phyloP scores from a whole-genome alignment of 2,113 vertebrate genomes.

The Thamnophis sirtalis region DNA sequence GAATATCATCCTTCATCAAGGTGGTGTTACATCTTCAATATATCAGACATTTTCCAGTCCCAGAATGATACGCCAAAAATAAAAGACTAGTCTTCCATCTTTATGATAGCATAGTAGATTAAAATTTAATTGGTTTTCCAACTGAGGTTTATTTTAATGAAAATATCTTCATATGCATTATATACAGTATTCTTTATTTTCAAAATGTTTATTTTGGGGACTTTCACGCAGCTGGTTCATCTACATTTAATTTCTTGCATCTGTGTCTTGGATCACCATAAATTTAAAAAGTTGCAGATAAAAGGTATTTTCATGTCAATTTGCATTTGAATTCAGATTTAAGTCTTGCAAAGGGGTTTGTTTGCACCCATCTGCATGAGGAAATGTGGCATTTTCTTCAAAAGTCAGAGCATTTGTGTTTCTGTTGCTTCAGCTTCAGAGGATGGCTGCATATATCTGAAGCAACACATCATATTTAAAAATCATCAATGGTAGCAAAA shows the following conservation, averaged over 20 bases:
- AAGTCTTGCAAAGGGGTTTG: background rate
- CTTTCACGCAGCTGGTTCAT: background rate
- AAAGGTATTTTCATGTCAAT: background rate
- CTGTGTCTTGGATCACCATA: background rate
- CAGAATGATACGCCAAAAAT: background rate
- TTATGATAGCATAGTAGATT: background rate
- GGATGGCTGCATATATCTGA: background rate
- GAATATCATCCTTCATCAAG: background rate
- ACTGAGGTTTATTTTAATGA: background rate
- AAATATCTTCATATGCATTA: background rate
- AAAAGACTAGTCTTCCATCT: background rate
- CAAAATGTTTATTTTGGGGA: background rate
- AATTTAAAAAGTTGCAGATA: background rate
- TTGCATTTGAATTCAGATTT: background rate
- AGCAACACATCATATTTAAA: background rate
- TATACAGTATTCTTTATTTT: background rate
- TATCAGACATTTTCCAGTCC: slow-evolving; percentile 7
- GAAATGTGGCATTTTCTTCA: background rate
- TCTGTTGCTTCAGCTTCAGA: background rate
- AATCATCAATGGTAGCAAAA: background rate
- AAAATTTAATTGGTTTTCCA: slow-evolving; percentile 9
- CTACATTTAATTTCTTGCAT: background rate
- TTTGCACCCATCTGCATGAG: background rate
- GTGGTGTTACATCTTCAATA: background rate
- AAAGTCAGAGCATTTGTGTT: background rate